Conservation (phyloP, 2,888 invertebrate genomes). For the Sinodicranocentrus sp. region DNA sequence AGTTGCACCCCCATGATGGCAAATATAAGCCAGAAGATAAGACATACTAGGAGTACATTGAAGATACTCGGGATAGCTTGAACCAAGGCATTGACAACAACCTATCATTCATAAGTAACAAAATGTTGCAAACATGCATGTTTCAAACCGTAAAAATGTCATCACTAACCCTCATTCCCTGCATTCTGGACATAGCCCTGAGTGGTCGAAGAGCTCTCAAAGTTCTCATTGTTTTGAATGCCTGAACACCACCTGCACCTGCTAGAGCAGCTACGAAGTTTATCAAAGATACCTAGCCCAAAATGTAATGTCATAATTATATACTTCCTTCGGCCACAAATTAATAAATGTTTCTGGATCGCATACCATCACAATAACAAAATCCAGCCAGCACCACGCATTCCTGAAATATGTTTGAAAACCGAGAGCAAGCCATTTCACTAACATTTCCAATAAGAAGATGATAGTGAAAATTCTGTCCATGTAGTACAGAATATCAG, state of each 20-base stretch:
- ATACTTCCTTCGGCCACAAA: no score
- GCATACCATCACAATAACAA: slow-evolving; percentile 97
- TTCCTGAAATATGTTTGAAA: slow-evolving; percentile 98
- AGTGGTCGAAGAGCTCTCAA: slow-evolving; percentile 95
- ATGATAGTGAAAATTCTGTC: slow-evolving; percentile 99
- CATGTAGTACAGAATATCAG: slow-evolving; percentile 96
- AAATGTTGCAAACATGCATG: no score
- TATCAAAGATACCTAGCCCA: slow-evolving; percentile 87
- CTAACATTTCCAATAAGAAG: slow-evolving; percentile 99
- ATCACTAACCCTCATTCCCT: slow-evolving; percentile 96
- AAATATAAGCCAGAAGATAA: slow-evolving; percentile 99
- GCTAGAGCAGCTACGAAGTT: slow-evolving; percentile 97
- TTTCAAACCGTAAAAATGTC: no score
- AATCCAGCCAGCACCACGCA: slow-evolving; percentile 99
- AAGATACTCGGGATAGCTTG: slow-evolving; percentile 99
- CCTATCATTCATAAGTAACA: no score
- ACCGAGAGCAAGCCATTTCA: slow-evolving; percentile 96
- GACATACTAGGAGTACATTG: slow-evolving; percentile 99
- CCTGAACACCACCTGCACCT: slow-evolving; percentile 98
- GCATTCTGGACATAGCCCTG: slow-evolving; percentile 99
- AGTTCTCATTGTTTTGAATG: slow-evolving; percentile 98
- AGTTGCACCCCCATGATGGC: slow-evolving; percentile 98
- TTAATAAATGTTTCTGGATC: no score
- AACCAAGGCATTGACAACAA: slow-evolving; percentile 98
- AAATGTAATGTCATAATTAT: not conserved